Percentiles rank a stretch among this genome's conserved stretches.
Evolutionary conservation across 2,113 vertebrate genomes (phyloP).

Genomic region (Nycticebus coucang): DNA sequence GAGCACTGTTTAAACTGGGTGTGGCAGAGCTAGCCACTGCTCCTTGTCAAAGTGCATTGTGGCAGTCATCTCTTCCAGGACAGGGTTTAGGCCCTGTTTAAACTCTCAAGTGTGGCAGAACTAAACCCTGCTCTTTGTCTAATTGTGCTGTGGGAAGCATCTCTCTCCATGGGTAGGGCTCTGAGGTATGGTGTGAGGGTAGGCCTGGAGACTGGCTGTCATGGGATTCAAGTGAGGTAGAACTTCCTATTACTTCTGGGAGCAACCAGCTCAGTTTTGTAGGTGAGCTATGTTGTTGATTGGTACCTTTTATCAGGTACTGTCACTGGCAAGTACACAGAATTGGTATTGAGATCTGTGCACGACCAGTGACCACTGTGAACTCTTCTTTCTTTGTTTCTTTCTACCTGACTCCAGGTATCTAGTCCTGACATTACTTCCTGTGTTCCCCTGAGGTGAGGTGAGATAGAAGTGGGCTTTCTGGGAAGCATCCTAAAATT

Average conservation of each 20-base stretch:
- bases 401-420: background rate
- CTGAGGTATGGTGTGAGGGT: background rate
- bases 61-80: background rate
- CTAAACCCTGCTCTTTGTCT: background rate
- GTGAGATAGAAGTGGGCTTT: background rate
- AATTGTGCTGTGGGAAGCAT: background rate
- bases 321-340: background rate
- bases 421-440: background rate
- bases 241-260: background rate
- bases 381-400: background rate
- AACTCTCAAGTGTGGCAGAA: background rate
- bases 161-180: background rate
- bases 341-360: background rate
- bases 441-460: background rate
- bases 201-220: background rate
- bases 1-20: background rate
- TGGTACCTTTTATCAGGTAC: background rate
- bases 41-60: background rate
- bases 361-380: background rate
- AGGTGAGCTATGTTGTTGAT: background rate
- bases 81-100: background rate
- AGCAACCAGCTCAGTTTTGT: background rate
- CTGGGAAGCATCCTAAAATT: background rate
- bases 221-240: background rate
- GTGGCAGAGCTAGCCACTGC: background rate